A percentile compares a stretch with the other conserved stretches of the same genome.
phyloP scores from a whole-genome alignment of 2,888 invertebrate genomes.

The Diarsia dahlii region DNA sequence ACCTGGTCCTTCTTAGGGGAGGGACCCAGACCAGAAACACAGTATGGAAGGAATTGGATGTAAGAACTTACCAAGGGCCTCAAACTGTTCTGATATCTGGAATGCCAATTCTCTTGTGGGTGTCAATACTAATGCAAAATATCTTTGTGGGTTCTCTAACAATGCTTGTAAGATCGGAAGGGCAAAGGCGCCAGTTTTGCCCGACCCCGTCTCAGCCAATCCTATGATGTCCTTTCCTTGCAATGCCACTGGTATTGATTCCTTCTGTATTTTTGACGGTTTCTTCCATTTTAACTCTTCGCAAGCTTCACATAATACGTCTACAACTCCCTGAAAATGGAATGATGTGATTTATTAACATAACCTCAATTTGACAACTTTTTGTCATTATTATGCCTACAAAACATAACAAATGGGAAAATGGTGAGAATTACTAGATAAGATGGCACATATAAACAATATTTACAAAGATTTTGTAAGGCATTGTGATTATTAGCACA shows the following conservation, averaged over 20 bases:
- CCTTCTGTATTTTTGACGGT: conserved; percentile 98
- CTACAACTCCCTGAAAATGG: conserved; percentile 95
- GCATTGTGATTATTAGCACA: conserved; percentile 31
- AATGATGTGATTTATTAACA: conserved; percentile 31
- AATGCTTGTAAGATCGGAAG: conserved; percentile 98
- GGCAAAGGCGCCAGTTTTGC: conserved; percentile 99
- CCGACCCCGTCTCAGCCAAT: conserved; percentile 96
- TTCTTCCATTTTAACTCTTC: conserved; percentile 97
- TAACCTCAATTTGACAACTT: conserved; percentile 68
- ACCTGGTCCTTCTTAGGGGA: too few relatives aligned
- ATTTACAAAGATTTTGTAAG: not conserved
- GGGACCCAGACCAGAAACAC: too few relatives aligned
- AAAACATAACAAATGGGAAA: not conserved
- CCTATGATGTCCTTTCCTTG: conserved; percentile 94
- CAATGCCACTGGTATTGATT: conserved; percentile 97
- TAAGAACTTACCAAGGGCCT: conserved; percentile 94
- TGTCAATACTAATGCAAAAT: conserved; percentile 98
- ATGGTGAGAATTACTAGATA: not conserved
- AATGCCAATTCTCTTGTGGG: conserved; percentile 99
- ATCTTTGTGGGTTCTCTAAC: conserved; percentile 97
- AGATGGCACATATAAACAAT: not conserved
- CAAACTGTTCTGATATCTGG: conserved; percentile 99
- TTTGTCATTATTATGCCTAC: not conserved
- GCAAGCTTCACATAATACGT: conserved; percentile 97
- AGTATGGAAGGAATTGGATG: not conserved